phyloP scores from a whole-genome alignment of 2,797 vertebrate species.

The Acanthiza pusilla region DNA sequence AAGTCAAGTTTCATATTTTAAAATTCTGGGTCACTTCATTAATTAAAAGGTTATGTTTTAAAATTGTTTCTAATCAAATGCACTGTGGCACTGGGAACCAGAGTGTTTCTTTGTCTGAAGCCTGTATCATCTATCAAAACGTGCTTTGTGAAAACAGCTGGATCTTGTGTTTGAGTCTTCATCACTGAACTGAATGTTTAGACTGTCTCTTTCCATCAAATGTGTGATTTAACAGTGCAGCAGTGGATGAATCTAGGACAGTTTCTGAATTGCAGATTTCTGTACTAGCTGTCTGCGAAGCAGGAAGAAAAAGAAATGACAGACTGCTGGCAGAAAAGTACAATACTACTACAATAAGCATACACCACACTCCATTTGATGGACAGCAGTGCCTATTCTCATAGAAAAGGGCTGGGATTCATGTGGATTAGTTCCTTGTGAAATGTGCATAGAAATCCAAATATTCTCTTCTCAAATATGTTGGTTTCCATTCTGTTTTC shows the following conservation, averaged over 20 bases:
- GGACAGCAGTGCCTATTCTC: constrained; percentile 4
- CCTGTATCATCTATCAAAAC: neutral
- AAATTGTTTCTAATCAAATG: neutral
- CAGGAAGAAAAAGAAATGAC: constrained; percentile 23
- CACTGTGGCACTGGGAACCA: neutral
- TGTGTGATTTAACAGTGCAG: constrained; percentile 42
- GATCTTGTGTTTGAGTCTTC: neutral
- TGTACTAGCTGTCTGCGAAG: neutral
- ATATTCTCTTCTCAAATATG: neutral
- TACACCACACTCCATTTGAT: neutral
- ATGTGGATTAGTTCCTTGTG: neutral
- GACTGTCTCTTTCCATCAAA: constrained; percentile 43
- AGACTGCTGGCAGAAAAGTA: constrained; percentile 27
- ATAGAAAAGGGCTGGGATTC: neutral
- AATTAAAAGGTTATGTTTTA: neutral
- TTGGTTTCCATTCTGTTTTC: neutral
- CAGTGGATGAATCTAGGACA: constrained; percentile 23
- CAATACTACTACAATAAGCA: neutral
- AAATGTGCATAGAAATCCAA: neutral
- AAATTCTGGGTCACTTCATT: neutral
- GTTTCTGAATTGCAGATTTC: constrained; percentile 32
- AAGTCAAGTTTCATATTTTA: neutral
- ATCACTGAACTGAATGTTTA: neutral
- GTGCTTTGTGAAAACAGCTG: constrained; percentile 8
- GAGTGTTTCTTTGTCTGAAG: neutral